Conservation (phyloP, 2,113 vertebrate species). For the Etheostoma cragini region DNA sequence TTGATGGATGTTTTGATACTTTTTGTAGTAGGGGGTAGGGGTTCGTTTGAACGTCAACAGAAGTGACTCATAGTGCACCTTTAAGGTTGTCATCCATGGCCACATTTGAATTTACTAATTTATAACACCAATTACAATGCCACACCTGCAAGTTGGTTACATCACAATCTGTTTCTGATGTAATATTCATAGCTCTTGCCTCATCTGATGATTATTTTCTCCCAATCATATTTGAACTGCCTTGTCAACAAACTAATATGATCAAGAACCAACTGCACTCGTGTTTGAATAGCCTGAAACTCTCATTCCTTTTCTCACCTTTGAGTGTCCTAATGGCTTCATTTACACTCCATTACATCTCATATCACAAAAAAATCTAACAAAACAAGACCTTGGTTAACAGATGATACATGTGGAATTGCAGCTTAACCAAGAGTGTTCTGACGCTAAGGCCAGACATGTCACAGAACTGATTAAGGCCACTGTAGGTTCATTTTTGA, state of each 20-base stretch:
- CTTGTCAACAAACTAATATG: constrained; percentile 59
- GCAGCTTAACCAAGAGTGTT: constrained; percentile 13
- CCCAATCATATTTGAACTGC: constrained; percentile 56
- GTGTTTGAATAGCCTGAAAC: constrained; percentile 47
- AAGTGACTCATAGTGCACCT: background rate
- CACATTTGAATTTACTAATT: background rate
- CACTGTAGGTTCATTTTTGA: constrained; percentile 2
- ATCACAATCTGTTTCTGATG: constrained; percentile 9
- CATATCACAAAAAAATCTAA: constrained; percentile 28
- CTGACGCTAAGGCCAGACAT: constrained; percentile 6
- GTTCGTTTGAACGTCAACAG: too few relatives aligned
- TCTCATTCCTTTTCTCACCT: constrained; percentile 17
- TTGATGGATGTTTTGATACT: background rate
- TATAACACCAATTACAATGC: background rate
- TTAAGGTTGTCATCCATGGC: background rate
- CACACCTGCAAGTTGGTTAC: background rate
- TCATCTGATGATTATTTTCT: constrained; percentile 39
- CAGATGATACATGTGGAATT: constrained; percentile 13
- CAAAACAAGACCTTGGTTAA: constrained; percentile 41
- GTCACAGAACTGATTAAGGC: constrained; percentile 30
- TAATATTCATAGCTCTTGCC: constrained; percentile 37
- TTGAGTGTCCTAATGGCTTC: constrained; percentile 47
- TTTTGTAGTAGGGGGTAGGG: background rate
- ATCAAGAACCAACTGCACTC: constrained; percentile 25
- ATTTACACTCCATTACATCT: constrained; percentile 66